Conservation (phyloP, 1,140 invertebrate genomes). For the Cydia splendana region DNA sequence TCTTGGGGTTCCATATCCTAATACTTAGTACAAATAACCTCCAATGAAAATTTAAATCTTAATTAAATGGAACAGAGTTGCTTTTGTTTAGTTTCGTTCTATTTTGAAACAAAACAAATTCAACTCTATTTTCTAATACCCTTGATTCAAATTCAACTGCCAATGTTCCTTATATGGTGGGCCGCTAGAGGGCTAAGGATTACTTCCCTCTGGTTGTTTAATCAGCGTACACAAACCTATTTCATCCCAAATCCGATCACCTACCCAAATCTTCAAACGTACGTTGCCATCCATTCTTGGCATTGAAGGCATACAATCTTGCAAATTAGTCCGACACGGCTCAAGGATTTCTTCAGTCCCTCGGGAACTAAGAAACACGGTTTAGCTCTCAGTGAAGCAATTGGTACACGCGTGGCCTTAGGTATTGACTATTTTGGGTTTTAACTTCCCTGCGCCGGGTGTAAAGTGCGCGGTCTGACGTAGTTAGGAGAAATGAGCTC, state of each 20-base stretch:
- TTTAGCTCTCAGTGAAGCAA: background rate
- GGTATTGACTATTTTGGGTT: background rate
- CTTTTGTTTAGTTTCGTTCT: too few relatives aligned
- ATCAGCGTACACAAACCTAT: background rate
- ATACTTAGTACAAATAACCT: too few relatives aligned
- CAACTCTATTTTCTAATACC: too few relatives aligned
- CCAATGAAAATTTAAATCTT: too few relatives aligned
- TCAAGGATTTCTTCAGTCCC: background rate
- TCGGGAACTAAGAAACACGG: background rate
- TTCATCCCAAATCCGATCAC: background rate
- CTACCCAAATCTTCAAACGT: background rate
- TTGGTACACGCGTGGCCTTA: background rate
- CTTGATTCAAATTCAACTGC: too few relatives aligned
- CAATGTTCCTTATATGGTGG: too few relatives aligned
- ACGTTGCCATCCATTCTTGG: background rate
- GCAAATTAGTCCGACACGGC: background rate
- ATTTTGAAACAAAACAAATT: too few relatives aligned
- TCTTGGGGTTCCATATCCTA: too few relatives aligned
- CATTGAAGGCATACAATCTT: constrained; percentile 1
- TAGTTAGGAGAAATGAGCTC: too few relatives aligned
- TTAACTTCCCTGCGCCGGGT: background rate
- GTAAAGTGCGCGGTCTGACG: too few relatives aligned
- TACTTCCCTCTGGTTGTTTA: background rate
- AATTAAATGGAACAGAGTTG: too few relatives aligned
- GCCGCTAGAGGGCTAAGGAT: background rate